These are phyloP conservation scores for Drosophila emarginata DNA, from an alignment of 2,888 invertebrate species.

Conservation along the genomic window DNA sequence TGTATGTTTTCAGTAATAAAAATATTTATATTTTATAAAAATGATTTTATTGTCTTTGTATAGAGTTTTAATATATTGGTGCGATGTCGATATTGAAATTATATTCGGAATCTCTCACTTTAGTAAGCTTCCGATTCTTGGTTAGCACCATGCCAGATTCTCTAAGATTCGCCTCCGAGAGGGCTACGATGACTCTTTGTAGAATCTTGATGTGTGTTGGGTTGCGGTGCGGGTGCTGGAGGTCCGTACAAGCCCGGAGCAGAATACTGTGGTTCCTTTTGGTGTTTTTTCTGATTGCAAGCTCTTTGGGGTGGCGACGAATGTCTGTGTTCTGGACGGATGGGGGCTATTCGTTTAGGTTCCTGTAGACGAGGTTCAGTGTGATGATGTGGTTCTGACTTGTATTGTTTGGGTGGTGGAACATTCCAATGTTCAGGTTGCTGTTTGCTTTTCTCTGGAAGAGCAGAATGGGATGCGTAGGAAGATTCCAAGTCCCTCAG, in stretches of 20 bases:
- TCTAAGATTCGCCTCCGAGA: conserved; percentile 25
- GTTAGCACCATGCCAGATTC: conserved; percentile 39
- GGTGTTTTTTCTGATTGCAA: background rate
- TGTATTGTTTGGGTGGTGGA: background rate
- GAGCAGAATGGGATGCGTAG: background rate
- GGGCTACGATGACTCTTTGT: background rate
- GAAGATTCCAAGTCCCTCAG: background rate
- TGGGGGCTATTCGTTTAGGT: background rate
- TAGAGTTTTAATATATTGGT: background rate
- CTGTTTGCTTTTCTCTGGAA: background rate
- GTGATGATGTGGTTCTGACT: background rate
- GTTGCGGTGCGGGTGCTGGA: background rate
- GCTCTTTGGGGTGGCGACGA: conserved; percentile 9
- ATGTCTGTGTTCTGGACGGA: background rate
- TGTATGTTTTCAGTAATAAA: too few species aligned
- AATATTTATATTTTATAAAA: too few species aligned
- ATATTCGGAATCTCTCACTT: background rate
- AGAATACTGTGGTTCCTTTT: conserved; percentile 6
- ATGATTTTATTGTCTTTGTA: background rate
- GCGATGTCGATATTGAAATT: background rate
- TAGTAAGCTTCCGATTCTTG: conserved; percentile 24
- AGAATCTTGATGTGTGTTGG: background rate
- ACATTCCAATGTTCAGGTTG: background rate
- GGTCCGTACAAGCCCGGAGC: background rate
- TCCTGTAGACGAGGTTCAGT: background rate